Evolutionary conservation across 1,140 invertebrate species (phyloP), one percentile per base, ranked within the genome.

Genomic region (Battus philenor): DNA sequence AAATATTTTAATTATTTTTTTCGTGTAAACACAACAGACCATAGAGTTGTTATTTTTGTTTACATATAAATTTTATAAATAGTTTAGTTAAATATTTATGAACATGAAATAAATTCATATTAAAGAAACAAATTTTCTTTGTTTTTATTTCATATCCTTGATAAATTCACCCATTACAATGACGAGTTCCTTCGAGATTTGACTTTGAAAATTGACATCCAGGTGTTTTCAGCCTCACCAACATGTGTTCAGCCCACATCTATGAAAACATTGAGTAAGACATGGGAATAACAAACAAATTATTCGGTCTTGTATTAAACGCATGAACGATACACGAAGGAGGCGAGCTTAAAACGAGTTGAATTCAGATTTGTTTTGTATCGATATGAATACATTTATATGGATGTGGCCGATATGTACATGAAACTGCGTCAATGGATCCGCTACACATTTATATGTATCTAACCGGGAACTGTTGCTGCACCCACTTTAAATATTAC

Each of bases 181-280:
- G 1, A 36, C 9, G 20, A 2, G 39, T 54, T 53, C 12, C 32
- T 47, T 50, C 38, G 22, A 48, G 26, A 69, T 79, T 79, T 72
- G 66, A 76, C 66, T 79, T 74, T 71, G 55, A 70, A 70, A 72
- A 61, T 55, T 50, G 31, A 31, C 44, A 59, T 57, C 70, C 66
- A 78, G 68, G 71, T 76, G 70, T 66, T 41, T 47, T 33, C 13
- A 6, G 31, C 11, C 27, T 20, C 39, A 44, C 36, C 36, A n/a
- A 7, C 15, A 47, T 34, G 34, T 36, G 20, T 4, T 15, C 44
- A 20, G 36, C 7, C 38, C 18, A 18, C 22, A 24, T 22, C 17
- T 15, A 17, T 10, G 10, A 32, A 24, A 43, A 54, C 27, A 50
- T 36, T 27, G 44, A 36, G 29, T 27, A 39, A 38, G 45, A 39